Base-by-base conservation (phyloP, 2,888 invertebrate genomes). In the Neelides folsomi region DNA sequence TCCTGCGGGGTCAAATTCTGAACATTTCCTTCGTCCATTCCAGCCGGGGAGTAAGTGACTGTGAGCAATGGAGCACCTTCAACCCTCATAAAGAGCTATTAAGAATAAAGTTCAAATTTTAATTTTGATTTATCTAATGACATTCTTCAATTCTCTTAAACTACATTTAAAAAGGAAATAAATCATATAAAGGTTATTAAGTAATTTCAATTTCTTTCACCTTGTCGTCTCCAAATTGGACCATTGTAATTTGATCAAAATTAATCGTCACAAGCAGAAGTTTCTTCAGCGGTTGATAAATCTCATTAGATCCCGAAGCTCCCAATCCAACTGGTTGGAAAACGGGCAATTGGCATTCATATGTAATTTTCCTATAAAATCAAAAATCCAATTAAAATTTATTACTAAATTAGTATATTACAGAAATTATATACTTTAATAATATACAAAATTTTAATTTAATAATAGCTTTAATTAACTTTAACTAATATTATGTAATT, bases 311-410 rank as follows among this genome's bases (percentile, higher is more conserved):
- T 4, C 50, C 42, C 19, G 41, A n/a, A n/a, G n/a, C 43, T 10
- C n/a, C 41, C 10, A 41, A 16, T 6, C 13, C 34, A 15, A 7
- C 12, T 45, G 42, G 38, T 2, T 19, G 27, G 15, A 47, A 27
- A 34, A 54, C 16, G 1, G 60, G 56, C 8, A 63, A 51, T 13
- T 59, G 58, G 39, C 62, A 63, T 46, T 60, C 62, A 36, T 63
- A 63, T 1, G 52, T 40, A 20, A 63, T 39, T 8, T 56, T 52
- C 19, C 62, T 63, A 34, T 1, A 56, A 52, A 7, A 20, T 43
- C 45, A 45, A 19, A 34, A 12, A 35, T 46, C 3, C 3, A 46
- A 35, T 9, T 19, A 15, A 41, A 41, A 12, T 15, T 41, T 41
- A 9, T 15, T 41, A 9, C 42, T n/a, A n/a, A n/a, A n/a, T n/a